phyloP scores from a whole-genome alignment of 1,140 invertebrate genomes.

The Gonioctena quinquepunctata region DNA sequence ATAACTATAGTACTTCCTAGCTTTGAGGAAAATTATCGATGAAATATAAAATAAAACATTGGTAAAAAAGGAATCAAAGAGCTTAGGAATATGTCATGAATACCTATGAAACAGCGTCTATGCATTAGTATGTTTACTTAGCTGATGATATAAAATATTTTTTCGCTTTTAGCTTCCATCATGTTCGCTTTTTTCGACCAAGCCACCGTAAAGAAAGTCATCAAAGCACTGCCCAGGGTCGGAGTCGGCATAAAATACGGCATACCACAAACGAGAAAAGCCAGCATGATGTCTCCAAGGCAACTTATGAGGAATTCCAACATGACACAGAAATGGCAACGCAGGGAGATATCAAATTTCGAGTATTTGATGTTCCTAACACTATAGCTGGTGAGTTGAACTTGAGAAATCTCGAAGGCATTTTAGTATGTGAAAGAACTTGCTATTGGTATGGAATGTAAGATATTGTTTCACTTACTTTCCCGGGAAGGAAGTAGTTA shows the following conservation, averaged over 20 bases:
- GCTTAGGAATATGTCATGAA: too few relatives aligned
- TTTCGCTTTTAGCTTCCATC: constrained; percentile 84
- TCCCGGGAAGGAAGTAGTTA: too few relatives aligned
- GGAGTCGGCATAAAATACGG: constrained; percentile 99
- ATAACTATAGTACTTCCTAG: too few relatives aligned
- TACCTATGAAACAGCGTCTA: background rate
- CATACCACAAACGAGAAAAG: constrained; percentile 93
- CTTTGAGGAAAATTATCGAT: too few relatives aligned
- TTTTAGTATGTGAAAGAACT: too few relatives aligned
- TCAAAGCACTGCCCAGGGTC: constrained; percentile 94
- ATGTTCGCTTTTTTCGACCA: constrained; percentile 98
- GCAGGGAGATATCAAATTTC: constrained; percentile 98
- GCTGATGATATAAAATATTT: too few relatives aligned
- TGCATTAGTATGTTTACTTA: too few relatives aligned
- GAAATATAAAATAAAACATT: too few relatives aligned
- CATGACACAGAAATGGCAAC: constrained; percentile 99
- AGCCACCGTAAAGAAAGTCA: constrained; percentile 96
- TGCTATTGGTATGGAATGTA: too few relatives aligned
- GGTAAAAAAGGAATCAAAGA: too few relatives aligned
- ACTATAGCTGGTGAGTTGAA: constrained; percentile 88
- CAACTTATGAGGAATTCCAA: constrained; percentile 98
- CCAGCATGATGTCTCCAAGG: constrained; percentile 97
- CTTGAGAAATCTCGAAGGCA: too few relatives aligned
- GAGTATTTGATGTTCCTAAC: constrained; percentile 99
- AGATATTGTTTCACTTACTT: too few relatives aligned